phyloP scores from a whole-genome alignment of 2,113 vertebrate species.

The Phalacrocorax carbo region DNA sequence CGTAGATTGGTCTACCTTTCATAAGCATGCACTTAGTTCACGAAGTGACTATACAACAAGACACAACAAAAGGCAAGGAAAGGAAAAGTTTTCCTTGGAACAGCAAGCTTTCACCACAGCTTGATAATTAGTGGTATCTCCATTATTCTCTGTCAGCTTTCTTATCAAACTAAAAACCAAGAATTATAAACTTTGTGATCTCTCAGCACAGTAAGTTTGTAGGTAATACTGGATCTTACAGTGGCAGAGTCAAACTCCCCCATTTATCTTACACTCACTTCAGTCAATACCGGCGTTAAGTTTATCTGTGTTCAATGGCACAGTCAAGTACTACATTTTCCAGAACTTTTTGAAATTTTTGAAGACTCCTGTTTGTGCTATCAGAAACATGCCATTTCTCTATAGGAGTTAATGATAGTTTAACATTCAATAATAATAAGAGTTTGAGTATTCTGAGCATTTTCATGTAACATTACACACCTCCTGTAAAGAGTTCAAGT shows the following conservation, averaged over 20 bases:
- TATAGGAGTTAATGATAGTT: neutral
- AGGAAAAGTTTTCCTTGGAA: neutral
- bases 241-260: neutral
- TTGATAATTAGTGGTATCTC: neutral
- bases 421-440: neutral
- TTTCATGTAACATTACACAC: neutral
- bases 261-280: neutral
- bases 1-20: neutral
- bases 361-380: neutral
- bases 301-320: neutral
- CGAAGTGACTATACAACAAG: neutral
- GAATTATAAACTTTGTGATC: neutral
- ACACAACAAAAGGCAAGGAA: neutral
- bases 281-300: neutral
- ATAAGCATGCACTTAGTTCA: neutral
- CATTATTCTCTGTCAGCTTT: neutral
- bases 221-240: neutral
- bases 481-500: neutral
- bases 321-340: neutral
- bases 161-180: neutral
- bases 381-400: neutral
- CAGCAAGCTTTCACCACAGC: neutral
- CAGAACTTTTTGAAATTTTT: neutral
- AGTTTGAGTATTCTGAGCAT: neutral
- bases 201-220: neutral